Evolutionary conservation across 2,888 invertebrate species (phyloP), one percentile per base, ranked within the genome.

Genomic region (Cylloceria caligata): DNA sequence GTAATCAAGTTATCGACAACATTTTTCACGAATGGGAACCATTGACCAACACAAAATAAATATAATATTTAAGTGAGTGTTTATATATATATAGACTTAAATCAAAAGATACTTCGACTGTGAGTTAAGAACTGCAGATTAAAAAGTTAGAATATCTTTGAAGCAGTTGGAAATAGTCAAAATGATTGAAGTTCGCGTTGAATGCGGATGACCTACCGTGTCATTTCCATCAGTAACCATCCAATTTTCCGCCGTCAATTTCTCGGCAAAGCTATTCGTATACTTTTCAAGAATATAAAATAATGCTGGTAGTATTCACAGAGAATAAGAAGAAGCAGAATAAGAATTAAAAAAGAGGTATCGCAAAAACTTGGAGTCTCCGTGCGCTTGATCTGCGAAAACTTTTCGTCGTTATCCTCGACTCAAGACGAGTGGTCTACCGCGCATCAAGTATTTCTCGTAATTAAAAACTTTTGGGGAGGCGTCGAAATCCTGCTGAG

Each of bases 361-460:
- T 83, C 69, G 75, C 80, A 74, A 81, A 78, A 84, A 84, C 69
- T 83, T 83, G 27, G 72, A 69, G 65, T 65, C 72, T 39, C 39
- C 57, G 65, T 62, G 74, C 47, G 73, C 21, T 68, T 78, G 67
- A 80, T 75, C 78, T 75, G 80, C 67, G 80, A 78, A 84, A 84
- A 84, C 78, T 84, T 84, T 80, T 82, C 83, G 83, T 83, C 81
- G 84, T 84, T 84, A 84, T 83, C 78, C 80, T 78, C 78, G 84
- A 81, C 81, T 84, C 81, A 84, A 80, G 78, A 84, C 78, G 84
- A 83, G 83, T 81, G 83, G 83, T 79, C 83, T 79, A 81, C 83
- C 73, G 81, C 73, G 83, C 84, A 84, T 84, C 83, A 83, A 84
- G 84, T 83, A 84, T 84, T 84, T 84, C 81, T 83, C 81, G 84